A percentile compares a stretch with the other conserved stretches of the same genome.
phyloP scores from a whole-genome alignment of 37 sponge, comb jelly and placozoan genomes.

The Tethya wilhelma region DNA sequence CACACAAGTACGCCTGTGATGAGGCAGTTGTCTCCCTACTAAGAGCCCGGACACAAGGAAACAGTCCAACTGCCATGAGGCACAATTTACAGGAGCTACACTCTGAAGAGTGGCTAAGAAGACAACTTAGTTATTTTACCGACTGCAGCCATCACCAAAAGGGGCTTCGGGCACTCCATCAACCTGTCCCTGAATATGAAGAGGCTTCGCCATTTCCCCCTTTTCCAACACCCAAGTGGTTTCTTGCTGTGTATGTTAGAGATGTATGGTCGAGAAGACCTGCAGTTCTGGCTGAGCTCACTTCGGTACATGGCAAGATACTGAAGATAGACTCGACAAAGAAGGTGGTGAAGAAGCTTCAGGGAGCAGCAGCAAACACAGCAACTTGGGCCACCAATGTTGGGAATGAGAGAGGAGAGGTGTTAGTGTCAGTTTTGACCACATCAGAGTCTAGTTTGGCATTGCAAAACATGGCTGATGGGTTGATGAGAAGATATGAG shows the following conservation, averaged over 20 bases:
- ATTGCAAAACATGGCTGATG: conserved; percentile 25
- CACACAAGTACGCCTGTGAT: conserved; percentile 40
- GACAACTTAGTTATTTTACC: conserved; percentile 19
- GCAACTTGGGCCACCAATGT: conserved; percentile 64
- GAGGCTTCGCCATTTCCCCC: neutral
- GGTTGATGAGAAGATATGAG: conserved; percentile 22
- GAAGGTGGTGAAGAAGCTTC: conserved; percentile 59
- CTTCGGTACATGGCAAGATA: conserved; percentile 30
- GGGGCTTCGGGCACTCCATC: neutral
- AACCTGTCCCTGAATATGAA: neutral
- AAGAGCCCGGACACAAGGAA: conserved; percentile 8
- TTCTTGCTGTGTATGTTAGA: conserved; percentile 20
- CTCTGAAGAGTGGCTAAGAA: conserved; percentile 29
- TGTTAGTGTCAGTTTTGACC: conserved; percentile 45
- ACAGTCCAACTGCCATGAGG: conserved; percentile 20
- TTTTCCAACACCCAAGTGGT: conserved; percentile 18
- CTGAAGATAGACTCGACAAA: conserved; percentile 64
- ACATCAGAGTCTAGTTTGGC: neutral
- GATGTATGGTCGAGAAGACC: conserved; percentile 41
- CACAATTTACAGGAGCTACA: conserved; percentile 5
- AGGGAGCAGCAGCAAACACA: conserved; percentile 21
- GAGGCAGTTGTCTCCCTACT: conserved; percentile 17
- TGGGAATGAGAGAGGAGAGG: conserved; percentile 66
- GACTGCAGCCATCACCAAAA: conserved; percentile 32
- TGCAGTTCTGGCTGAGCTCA: conserved; percentile 20